A percentile compares a stretch with the other conserved stretches of the same genome.
Conservation (phyloP, 2,113 vertebrate species). For the Xiphorhynchus elegans region DNA sequence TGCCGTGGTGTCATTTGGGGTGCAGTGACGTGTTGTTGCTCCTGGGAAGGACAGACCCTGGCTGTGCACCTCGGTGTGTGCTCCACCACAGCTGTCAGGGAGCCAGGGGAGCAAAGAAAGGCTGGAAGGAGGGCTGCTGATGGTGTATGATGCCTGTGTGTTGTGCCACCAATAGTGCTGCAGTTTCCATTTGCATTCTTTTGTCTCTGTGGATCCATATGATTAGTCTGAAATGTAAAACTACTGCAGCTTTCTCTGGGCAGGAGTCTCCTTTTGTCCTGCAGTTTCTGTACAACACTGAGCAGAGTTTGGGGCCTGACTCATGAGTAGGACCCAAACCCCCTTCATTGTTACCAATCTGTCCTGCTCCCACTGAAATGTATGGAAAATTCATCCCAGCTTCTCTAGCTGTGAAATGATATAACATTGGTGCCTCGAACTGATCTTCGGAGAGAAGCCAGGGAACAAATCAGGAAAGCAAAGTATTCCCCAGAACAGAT, state of each 20-base stretch:
- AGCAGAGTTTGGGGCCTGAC: not conserved
- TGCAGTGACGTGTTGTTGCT: not conserved
- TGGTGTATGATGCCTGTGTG: not conserved
- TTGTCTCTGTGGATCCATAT: not conserved
- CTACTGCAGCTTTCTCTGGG: not conserved
- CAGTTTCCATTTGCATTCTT: not conserved
- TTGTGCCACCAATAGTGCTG: not conserved
- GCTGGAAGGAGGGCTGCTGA: not conserved
- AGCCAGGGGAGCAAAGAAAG: not conserved
- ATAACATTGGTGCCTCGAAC: not conserved
- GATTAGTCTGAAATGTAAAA: not conserved
- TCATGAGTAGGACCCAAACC: not conserved
- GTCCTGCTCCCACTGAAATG: not conserved
- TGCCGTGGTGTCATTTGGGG: not conserved
- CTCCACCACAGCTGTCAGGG: not conserved
- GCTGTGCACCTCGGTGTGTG: accelerated
- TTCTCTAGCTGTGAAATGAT: not conserved
- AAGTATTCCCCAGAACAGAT: not conserved
- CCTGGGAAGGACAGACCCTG: not conserved
- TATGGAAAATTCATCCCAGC: not conserved
- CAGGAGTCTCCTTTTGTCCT: not conserved
- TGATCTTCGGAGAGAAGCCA: not conserved
- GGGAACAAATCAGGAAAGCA: not conserved
- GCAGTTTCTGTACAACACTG: not conserved
- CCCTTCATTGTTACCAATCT: not conserved